Evolutionary conservation across 2,797 vertebrate genomes (phyloP).

Genomic region (Sarcoramphus papa): DNA sequence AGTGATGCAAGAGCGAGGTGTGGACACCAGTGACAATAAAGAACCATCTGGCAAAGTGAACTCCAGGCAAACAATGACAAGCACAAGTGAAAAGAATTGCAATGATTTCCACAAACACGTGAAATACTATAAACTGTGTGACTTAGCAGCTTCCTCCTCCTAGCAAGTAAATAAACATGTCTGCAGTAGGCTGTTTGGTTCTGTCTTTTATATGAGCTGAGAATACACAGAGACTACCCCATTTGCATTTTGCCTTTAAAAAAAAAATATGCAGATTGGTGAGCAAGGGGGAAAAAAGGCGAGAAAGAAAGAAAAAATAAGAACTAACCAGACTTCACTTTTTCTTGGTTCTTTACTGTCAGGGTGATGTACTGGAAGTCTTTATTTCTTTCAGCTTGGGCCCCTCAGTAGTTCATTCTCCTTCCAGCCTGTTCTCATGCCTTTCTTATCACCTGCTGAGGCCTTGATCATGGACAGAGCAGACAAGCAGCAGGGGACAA

Average conservation of each 20-base stretch:
- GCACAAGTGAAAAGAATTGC: slow-evolving; percentile 95
- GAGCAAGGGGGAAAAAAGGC: slow-evolving; percentile 46
- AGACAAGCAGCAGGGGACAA: slow-evolving; percentile 98
- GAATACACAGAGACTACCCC: slow-evolving; percentile 16
- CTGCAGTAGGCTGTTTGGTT: slow-evolving; percentile 66
- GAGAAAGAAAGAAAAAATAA: slow-evolving; percentile 70
- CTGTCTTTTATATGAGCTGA: slow-evolving; percentile 52
- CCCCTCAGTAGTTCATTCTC: slow-evolving; percentile 95
- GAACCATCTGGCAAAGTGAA: slow-evolving; percentile 96
- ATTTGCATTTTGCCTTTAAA: slow-evolving; percentile 66
- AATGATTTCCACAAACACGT: slow-evolving; percentile 96
- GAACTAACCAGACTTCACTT: slow-evolving; percentile 92
- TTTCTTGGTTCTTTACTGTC: slow-evolving; percentile 94
- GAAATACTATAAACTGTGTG: slow-evolving; percentile 90
- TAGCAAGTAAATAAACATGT: slow-evolving; percentile 79
- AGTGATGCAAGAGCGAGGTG: slow-evolving; percentile 93
- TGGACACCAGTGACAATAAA: slow-evolving; percentile 95
- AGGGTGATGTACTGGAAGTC: slow-evolving; percentile 98
- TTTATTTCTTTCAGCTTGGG: slow-evolving; percentile 98
- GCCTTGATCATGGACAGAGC: slow-evolving; percentile 97
- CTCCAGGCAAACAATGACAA: slow-evolving; percentile 97
- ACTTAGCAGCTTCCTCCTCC: slow-evolving; percentile 89
- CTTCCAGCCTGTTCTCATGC: slow-evolving; percentile 96
- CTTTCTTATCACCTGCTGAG: slow-evolving; percentile 99
- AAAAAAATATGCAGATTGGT: slow-evolving; percentile 71